These are phyloP conservation scores for Mimas tiliae DNA, from an alignment of 2,888 invertebrate genomes.

Conservation along the genomic window DNA sequence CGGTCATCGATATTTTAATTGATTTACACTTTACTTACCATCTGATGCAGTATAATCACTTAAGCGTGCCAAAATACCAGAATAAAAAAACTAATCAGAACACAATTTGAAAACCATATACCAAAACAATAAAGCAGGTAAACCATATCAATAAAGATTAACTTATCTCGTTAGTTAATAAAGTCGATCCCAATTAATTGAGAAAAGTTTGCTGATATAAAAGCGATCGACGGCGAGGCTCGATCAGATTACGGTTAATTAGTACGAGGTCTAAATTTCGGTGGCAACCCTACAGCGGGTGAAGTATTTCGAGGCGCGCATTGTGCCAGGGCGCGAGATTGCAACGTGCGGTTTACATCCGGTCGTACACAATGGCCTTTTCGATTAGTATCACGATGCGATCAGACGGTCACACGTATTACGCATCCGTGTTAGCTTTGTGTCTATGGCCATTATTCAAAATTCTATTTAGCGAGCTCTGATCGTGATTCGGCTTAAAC, in stretches of 20 bases:
- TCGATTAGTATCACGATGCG: constrained; percentile 69
- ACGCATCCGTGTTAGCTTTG: constrained; percentile 47
- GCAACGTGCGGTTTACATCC: constrained; percentile 72
- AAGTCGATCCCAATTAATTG: constrained; percentile 42
- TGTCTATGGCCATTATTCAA: constrained; percentile 18
- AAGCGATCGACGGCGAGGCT: constrained; percentile 4
- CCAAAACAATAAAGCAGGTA: constrained; percentile 7
- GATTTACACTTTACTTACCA: too few relatives aligned
- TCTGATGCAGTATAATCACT: too few relatives aligned
- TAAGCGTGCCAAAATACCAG: too few relatives aligned
- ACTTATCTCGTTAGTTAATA: constrained; percentile 29
- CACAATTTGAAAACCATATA: not conserved
- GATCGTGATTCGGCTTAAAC: constrained; percentile 2
- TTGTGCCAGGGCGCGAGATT: constrained; percentile 64
- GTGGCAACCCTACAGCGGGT: constrained; percentile 21
- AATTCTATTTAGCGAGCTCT: constrained; percentile 6
- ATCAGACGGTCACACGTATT: constrained; percentile 51
- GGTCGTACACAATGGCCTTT: constrained; percentile 63
- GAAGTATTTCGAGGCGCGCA: constrained; percentile 41
- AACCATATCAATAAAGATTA: not conserved
- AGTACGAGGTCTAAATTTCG: constrained; percentile 25
- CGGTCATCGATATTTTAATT: too few relatives aligned
- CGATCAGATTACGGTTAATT: constrained; percentile 36
- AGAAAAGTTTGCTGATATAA: constrained; percentile 41
- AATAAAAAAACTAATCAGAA: too few relatives aligned